Evolutionary conservation across 2,113 vertebrate genomes (phyloP).

Genomic region (Podilymbus podiceps): DNA sequence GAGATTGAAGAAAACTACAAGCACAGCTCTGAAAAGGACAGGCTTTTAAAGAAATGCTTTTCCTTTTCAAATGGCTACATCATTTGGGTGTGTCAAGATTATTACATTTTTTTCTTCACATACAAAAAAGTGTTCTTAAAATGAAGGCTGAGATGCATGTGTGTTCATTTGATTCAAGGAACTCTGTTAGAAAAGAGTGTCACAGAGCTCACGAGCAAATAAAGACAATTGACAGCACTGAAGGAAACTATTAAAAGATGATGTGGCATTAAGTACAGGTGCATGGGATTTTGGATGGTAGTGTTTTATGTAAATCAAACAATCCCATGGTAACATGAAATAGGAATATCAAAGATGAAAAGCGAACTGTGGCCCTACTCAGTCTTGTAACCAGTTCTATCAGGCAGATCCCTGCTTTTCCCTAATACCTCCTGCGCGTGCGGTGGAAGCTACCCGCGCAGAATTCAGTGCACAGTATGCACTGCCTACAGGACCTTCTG

Average conservation of each 20-base stretch:
- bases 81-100: neutral
- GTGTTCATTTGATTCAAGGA: neutral
- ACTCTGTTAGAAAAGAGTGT: neutral
- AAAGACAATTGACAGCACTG: neutral
- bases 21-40: neutral
- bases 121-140: neutral
- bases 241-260: neutral
- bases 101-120: neutral
- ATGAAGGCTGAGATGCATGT: neutral
- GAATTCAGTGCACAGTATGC: neutral
- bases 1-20: neutral
- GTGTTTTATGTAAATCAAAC: neutral
- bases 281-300: neutral
- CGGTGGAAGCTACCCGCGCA: neutral
- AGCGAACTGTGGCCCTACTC: neutral
- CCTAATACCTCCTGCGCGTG: neutral
- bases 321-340: neutral
- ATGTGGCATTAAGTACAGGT: neutral
- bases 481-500: neutral
- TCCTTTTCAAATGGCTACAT: neutral
- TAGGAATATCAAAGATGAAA: neutral
- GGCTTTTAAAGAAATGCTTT: neutral
- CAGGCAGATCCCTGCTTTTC: neutral
- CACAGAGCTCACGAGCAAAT: neutral
- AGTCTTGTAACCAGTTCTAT: neutral